Percentiles rank a stretch among this genome's conserved stretches.
phyloP scores from a whole-genome alignment of 92 coral and sea anemone genomes.

The Porites rus region DNA sequence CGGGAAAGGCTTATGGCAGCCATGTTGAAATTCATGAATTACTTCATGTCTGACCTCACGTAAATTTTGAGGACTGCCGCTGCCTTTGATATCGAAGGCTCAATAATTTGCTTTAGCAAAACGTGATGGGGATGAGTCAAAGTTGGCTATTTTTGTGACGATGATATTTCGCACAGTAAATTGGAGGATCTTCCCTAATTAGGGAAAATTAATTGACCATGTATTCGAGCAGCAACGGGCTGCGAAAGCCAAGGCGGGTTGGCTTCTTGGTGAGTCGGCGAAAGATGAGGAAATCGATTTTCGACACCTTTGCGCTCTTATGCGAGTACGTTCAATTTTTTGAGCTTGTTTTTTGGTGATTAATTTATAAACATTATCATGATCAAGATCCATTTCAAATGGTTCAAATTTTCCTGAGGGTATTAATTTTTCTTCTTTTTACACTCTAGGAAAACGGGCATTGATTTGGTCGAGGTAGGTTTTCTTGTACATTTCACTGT shows the following conservation, averaged over 20 bases:
- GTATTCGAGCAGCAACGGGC: conserved; percentile 69
- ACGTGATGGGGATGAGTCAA: not conserved
- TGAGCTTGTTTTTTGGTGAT: conserved; percentile 22
- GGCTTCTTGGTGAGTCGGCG: conserved; percentile 94
- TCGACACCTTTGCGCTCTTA: conserved; percentile 86
- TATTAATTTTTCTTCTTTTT: not conserved
- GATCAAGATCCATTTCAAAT: not conserved
- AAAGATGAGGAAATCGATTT: conserved; percentile 90
- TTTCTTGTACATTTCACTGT: not conserved
- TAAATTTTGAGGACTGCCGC: too few relatives aligned
- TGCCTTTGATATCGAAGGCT: not conserved
- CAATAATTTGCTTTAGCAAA: not conserved
- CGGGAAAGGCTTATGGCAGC: conserved; percentile 16
- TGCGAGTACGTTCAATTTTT: conserved; percentile 79
- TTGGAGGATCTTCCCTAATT: conserved; percentile 47
- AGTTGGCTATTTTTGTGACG: not conserved
- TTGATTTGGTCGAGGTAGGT: conserved; percentile 94
- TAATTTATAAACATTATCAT: not conserved
- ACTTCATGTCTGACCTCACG: not conserved
- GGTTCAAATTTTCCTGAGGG: not conserved
- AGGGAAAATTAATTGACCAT: conserved; percentile 48
- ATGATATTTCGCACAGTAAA: conserved; percentile 31
- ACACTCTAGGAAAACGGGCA: conserved; percentile 87
- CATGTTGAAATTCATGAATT: conserved; percentile 30
- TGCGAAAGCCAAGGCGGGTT: conserved; percentile 64